A percentile compares a stretch with the other conserved stretches of the same genome.
Conservation (phyloP, 2,113 vertebrate species). For the Alligator sinensis region DNA sequence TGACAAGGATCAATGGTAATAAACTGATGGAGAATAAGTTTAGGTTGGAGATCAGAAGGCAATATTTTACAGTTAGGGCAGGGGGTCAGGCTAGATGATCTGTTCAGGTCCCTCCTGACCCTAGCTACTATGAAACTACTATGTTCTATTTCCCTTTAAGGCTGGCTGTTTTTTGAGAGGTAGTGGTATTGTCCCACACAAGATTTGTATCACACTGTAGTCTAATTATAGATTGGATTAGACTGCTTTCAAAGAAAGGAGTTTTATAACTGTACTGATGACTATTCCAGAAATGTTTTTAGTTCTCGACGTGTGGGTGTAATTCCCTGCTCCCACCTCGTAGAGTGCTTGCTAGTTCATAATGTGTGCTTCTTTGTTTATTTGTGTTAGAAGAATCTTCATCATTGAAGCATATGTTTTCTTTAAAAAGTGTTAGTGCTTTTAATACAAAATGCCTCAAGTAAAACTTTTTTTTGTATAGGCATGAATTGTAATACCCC, state of each 20-base stretch:
- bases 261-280: background rate
- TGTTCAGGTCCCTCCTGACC: too few relatives aligned
- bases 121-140: too few relatives aligned
- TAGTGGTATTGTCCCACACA: background rate
- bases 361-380: background rate
- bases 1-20: too few relatives aligned
- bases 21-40: too few relatives aligned
- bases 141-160: too few relatives aligned
- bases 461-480: background rate
- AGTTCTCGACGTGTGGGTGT: background rate
- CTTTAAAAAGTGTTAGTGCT: background rate
- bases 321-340: background rate
- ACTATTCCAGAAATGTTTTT: background rate
- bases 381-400: background rate
- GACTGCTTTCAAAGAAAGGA: background rate
- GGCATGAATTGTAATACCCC: background rate
- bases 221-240: background rate
- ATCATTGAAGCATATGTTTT: background rate
- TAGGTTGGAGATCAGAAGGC: too few relatives aligned
- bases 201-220: background rate
- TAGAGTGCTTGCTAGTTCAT: background rate
- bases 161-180: too few relatives aligned
- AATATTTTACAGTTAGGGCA: too few relatives aligned
- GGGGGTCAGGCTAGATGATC: too few relatives aligned
- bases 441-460: background rate